phyloP scores from a whole-genome alignment of 1,140 invertebrate species.

The Tetragonula clypearis region DNA sequence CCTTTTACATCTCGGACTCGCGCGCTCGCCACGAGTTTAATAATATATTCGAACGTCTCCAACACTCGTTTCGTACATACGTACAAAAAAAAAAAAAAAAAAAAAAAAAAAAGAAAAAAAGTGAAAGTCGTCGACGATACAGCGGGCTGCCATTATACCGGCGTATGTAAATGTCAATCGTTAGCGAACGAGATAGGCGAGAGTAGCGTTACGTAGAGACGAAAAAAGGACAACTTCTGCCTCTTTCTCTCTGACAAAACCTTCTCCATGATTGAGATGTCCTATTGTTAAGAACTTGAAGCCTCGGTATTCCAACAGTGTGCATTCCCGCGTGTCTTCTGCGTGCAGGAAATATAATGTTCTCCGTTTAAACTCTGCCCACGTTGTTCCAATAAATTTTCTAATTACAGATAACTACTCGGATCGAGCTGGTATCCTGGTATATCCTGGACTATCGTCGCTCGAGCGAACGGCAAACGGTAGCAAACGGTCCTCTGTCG shows the following conservation, averaged over 20 bases:
- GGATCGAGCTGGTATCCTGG: too few species aligned
- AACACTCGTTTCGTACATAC: too few species aligned
- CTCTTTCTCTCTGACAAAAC: background rate
- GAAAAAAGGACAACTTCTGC: background rate
- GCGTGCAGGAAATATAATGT: too few species aligned
- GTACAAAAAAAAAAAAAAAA: too few species aligned
- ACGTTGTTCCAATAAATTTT: too few species aligned
- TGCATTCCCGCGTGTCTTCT: background rate
- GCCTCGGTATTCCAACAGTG: background rate
- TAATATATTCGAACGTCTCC: constrained; percentile 20
- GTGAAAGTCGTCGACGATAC: constrained; percentile 30
- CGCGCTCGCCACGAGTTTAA: constrained; percentile 11
- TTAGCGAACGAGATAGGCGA: constrained; percentile 7
- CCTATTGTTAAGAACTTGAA: background rate
- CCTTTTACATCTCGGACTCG: constrained; percentile 25
- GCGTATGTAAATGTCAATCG: constrained; percentile 49
- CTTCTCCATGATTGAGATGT: background rate
- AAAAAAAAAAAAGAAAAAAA: background rate
- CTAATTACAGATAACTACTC: too few species aligned
- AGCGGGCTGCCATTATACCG: constrained; percentile 28
- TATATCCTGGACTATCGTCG: background rate
- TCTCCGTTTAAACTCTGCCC: too few species aligned
- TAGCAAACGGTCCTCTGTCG: constrained; percentile 11
- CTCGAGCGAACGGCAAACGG: background rate
- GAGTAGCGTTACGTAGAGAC: background rate